Evolutionary conservation across 2,113 vertebrate genomes (phyloP), one percentile per base, ranked within the genome.

Genomic region (Hirundichthys speculiger): DNA sequence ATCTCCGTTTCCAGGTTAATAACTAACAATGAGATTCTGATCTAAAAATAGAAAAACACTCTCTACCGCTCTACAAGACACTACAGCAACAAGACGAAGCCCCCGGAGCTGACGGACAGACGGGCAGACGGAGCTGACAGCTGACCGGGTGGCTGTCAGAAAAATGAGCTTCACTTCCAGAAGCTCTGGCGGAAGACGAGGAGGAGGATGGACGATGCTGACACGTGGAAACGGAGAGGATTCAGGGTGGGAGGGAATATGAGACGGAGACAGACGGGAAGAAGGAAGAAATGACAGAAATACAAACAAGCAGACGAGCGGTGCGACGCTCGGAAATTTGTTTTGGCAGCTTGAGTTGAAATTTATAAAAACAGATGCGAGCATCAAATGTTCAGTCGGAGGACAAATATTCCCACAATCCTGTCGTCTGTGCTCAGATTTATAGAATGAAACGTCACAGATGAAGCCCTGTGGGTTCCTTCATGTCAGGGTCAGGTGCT

Each of bases 111-210:
- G 69, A 34, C 15, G 38, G 60, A 60, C 81, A 84, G 79, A 34
- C 15, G 38, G 60, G 56, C 81, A 84, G 79, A 79, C 20, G 69
- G 70, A 15, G 67, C 57, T 64, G 85, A 82, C 85, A 84, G 79
- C 57, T 78, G 74, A 75, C n/a, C 13, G 43, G 21, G 43, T 3
- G 52, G 53, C 75, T 69, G 77, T 62, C 73, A 45, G 9, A 15
- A 27, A 57, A 77, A 78, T 50, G 27, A 73, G 60, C 59, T 49
- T 16, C 72, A 41, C 55, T 15, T 20, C 51, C 13, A 46, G 50
- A 43, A 18, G 53, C n/a, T 19, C 15, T 10, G 7, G 3, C 4
- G 11, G 12, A 19, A 42, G 50, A 53, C 27, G 18, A 19, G 4
- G 41, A 34, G 50, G 2, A 20, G 25, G 25, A 49, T 0, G n/a